These are phyloP conservation scores for Chondrosia reniformis DNA, from an alignment of 37 sponge, comb jelly and placozoan genomes.

Conservation along the genomic window DNA sequence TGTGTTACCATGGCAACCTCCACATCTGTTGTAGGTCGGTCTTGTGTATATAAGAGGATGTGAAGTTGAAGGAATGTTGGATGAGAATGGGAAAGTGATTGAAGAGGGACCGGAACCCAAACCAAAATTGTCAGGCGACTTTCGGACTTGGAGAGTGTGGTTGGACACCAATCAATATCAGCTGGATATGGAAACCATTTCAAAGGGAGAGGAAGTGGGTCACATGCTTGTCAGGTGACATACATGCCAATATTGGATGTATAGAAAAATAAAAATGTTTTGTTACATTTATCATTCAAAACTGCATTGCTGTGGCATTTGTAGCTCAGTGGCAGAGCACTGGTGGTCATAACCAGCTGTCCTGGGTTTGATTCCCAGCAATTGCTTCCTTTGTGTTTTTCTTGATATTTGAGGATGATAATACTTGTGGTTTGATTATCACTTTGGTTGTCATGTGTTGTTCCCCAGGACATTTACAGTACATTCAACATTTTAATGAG, in stretches of 20 bases:
- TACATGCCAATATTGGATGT: too few relatives aligned
- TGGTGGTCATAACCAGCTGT: too few relatives aligned
- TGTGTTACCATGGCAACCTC: not conserved
- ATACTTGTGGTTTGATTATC: too few relatives aligned
- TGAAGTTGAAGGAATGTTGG: conserved; percentile 98
- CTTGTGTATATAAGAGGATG: conserved; percentile 90
- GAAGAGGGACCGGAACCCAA: conserved; percentile 87
- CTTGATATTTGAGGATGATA: too few relatives aligned
- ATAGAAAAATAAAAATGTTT: too few relatives aligned
- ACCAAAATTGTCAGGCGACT: conserved; percentile 60
- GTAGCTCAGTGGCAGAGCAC: too few relatives aligned
- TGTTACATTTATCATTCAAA: too few relatives aligned
- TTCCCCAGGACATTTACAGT: conserved; percentile 82
- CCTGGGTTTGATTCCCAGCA: too few relatives aligned
- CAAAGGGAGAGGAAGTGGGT: conserved; percentile 67
- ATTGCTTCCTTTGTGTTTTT: too few relatives aligned
- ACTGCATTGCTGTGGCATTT: too few relatives aligned
- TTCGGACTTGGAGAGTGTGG: conserved; percentile 82
- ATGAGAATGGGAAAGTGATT: conserved; percentile 90
- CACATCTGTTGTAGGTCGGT: conserved; percentile 43
- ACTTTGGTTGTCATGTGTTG: too few relatives aligned
- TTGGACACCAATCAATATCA: conserved; percentile 99
- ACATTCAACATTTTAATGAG: conserved; percentile 91
- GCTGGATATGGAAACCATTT: conserved; percentile 67
- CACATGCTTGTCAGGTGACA: too few relatives aligned